Percentiles rank a stretch among this genome's conserved stretches.
These are phyloP conservation scores for Siniperca chuatsi DNA, from an alignment of 2,113 vertebrate species.

Conservation along the genomic window DNA sequence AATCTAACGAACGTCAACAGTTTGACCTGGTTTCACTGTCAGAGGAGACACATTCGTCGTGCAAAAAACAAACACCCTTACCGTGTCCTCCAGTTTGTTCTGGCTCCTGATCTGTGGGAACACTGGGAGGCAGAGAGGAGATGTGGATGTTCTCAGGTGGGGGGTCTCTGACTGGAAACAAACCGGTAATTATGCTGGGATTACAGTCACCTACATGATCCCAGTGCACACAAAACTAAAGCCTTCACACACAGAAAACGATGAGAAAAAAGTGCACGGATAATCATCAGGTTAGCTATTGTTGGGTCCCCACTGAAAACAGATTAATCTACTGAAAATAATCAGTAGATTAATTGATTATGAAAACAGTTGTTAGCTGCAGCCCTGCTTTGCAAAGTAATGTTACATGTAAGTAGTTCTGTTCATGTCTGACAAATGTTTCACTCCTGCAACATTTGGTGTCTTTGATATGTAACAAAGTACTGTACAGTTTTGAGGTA, in stretches of 20 bases:
- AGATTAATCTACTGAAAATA: background rate
- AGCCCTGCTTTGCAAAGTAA: no score
- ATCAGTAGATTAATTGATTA: no score
- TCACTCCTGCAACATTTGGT: no score
- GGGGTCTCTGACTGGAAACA: constrained; percentile 59
- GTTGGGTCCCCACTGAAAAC: background rate
- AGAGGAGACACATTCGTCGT: background rate
- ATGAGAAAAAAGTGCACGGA: background rate
- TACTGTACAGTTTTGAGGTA: no score
- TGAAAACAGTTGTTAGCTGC: no score
- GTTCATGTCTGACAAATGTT: no score
- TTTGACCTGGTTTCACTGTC: background rate
- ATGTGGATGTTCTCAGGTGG: constrained; percentile 67
- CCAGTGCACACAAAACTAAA: constrained; percentile 26
- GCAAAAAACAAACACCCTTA: constrained; percentile 6
- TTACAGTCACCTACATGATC: constrained; percentile 4
- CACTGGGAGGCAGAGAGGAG: constrained; percentile 66
- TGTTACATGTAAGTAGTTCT: no score
- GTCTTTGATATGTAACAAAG: no score
- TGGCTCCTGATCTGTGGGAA: constrained; percentile 53
- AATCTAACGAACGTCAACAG: no score
- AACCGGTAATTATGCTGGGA: constrained; percentile 37
- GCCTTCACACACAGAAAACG: constrained; percentile 1
- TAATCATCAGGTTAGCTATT: background rate
- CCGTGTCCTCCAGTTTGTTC: constrained; percentile 27